A percentile compares a stretch with the other conserved stretches of the same genome.
phyloP scores from a whole-genome alignment of 2,888 invertebrate genomes.

The Cryptops parisi region DNA sequence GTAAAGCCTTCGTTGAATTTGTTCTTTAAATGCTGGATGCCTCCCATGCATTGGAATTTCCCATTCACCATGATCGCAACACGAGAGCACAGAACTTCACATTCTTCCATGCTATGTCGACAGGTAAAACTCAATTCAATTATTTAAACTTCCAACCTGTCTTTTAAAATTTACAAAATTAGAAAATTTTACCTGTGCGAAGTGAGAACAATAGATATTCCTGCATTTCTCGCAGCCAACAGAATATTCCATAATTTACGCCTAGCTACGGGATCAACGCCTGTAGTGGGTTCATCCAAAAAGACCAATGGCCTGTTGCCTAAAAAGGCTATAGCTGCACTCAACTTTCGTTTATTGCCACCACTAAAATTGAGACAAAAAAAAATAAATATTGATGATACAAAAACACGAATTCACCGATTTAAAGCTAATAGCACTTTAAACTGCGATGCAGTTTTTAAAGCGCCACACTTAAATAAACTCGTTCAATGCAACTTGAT shows the following conservation, averaged over 20 bases:
- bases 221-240: conserved; percentile 35
- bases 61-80: conserved; percentile 64
- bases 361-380: conserved; percentile 43
- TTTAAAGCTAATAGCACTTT: no score
- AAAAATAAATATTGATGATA: no score
- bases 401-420: no score
- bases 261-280: conserved; percentile 52
- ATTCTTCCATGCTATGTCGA: conserved; percentile 87
- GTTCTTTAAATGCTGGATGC: conserved; percentile 54
- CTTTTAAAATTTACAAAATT: no score
- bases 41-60: conserved; percentile 54
- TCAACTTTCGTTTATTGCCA: conserved; percentile 62
- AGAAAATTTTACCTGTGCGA: conserved; percentile 50
- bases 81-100: conserved; percentile 61
- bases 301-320: conserved; percentile 51
- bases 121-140: no score
- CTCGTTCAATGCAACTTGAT: no score
- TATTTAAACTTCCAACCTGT: no score
- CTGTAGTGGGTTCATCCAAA: conserved; percentile 58
- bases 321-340: conserved; percentile 58
- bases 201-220: conserved; percentile 48
- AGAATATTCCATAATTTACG: conserved; percentile 49
- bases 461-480: no score
- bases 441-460: no score
- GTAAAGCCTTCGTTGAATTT: conserved; percentile 53